Base-by-base conservation (phyloP, 2,888 invertebrate species). In the Thalpophila matura region DNA sequence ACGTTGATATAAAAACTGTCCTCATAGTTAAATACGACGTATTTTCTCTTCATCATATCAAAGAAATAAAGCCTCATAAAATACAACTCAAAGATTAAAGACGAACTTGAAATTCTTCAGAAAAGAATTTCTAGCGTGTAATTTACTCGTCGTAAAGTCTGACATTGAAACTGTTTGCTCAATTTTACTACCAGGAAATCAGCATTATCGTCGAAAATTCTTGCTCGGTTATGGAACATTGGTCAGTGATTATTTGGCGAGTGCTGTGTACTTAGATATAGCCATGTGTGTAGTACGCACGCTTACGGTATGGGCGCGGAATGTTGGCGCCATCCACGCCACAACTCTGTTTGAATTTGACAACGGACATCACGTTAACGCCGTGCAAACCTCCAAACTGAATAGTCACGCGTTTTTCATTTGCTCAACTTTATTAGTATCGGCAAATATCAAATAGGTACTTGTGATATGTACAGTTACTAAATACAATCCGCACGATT, bases 151-250 rank as follows among this genome's bases (percentile, higher is more conserved):
- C 90, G 86, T 94, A 92, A 93, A 92, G 76, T 86, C 82, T 91
- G 93, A 87, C 94, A 93, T 94, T 94, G 94, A 89, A 83, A 87
- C 82, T 87, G 89, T 92, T 91, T 86, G 89, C 86, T 87, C 86
- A 86, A 83, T 86, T 92, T 93, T 90, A 92, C 87, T 84, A 86
- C 86, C 88, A 87, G 92, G 92, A 92, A 93, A 90, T 89, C 82
- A 87, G 86, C 85, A 83, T 81, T 82, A 84, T 77, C 81, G 80
- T 85, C 83, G 14, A 82, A 87, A 84, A 89, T 85, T 84, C 83
- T 82, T 77, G 74, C 68, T 79, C 81, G 78, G 88, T 86, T 89
- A 87, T 85, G 86, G 85, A 84, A 85, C 85, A 83, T 87, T 86
- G 85, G 84, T 80, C 80, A 79, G 80, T 81, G 80, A 83, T 85